phyloP scores from a whole-genome alignment of 2,888 invertebrate species.

The Mylabris sibirica region DNA sequence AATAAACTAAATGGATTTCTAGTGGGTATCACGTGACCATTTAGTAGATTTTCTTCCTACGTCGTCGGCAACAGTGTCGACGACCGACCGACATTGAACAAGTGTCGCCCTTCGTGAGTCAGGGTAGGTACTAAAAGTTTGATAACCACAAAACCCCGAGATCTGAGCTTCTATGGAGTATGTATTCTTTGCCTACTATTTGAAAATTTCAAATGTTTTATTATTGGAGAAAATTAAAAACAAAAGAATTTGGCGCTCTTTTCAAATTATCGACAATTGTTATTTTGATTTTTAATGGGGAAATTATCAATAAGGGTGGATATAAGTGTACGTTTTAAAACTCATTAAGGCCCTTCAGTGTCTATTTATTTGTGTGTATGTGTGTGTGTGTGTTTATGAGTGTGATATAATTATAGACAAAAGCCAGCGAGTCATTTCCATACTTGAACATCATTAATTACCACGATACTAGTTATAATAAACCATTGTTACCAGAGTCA shows the following conservation, averaged over 20 bases:
- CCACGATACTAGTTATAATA: slow-evolving; percentile 59
- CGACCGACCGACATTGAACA: no score
- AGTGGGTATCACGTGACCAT: no score
- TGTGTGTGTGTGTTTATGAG: background rate
- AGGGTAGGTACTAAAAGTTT: no score
- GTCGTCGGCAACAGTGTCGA: no score
- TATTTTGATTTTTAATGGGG: background rate
- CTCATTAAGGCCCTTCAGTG: background rate
- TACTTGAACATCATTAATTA: slow-evolving; percentile 59
- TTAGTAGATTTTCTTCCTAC: no score
- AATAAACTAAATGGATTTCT: no score
- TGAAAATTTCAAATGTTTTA: no score
- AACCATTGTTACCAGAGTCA: slow-evolving; percentile 58
- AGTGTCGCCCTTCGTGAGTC: no score
- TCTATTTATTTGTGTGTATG: background rate
- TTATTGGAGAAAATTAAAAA: background rate
- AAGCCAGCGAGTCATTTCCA: slow-evolving; percentile 57
- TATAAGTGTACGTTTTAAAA: background rate
- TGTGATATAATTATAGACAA: slow-evolving; percentile 56
- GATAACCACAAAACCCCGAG: no score
- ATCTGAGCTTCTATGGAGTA: no score
- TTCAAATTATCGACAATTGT: background rate
- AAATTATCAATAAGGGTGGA: background rate
- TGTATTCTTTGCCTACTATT: no score
- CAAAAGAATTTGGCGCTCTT: background rate